Evolutionary conservation across 2,113 vertebrate genomes (phyloP).

Genomic region (Hypocryptadius cinnamomeus): DNA sequence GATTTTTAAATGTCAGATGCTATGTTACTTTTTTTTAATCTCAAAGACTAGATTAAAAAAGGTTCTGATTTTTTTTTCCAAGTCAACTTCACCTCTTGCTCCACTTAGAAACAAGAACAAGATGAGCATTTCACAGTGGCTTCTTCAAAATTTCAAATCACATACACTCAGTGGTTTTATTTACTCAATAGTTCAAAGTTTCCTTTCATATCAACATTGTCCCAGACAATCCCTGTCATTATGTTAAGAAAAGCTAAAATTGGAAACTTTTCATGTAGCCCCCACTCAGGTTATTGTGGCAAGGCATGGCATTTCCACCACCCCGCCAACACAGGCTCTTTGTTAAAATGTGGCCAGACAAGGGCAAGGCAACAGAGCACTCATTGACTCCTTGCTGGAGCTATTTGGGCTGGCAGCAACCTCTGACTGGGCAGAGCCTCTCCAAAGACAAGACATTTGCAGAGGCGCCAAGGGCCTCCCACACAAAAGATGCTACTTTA

Average conservation of each 20-base stretch:
- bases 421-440: not conserved
- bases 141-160: not conserved
- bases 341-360: not conserved
- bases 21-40: not conserved
- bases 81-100: not conserved
- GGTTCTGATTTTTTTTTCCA: not conserved
- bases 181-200: slow-evolving; percentile 5
- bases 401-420: not conserved
- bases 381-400: not conserved
- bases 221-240: not conserved
- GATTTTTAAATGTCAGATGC: not conserved
- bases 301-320: slow-evolving; percentile 1
- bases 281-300: not conserved
- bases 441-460: not conserved
- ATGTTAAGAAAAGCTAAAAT: slow-evolving; percentile 14
- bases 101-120: not conserved
- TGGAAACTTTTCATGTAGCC: not conserved
- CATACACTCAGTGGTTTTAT: not conserved
- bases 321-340: not conserved
- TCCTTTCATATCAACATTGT: not conserved
- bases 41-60: not conserved
- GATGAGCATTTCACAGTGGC: not conserved
- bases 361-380: not conserved
- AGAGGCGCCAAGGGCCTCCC: not conserved
- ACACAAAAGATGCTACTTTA: not conserved